Evolutionary conservation across 2,113 vertebrate genomes (phyloP).

Genomic region (Cyprinodon variegatus): DNA sequence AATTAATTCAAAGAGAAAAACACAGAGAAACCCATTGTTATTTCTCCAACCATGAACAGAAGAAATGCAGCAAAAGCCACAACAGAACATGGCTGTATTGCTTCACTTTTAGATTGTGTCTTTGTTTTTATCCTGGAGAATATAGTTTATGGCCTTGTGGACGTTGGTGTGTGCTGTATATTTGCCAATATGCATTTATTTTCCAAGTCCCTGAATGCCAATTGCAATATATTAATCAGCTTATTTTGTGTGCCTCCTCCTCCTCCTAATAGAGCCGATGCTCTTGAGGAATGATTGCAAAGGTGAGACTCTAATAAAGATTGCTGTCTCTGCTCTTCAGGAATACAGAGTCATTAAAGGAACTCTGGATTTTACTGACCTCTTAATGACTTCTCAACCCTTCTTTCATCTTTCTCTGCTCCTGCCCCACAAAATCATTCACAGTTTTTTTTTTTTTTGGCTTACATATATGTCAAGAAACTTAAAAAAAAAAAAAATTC

Average conservation of each 20-base stretch:
- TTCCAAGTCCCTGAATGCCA: conserved; percentile 39
- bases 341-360: conserved; percentile 40
- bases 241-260: conserved; percentile 35
- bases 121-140: conserved; percentile 47
- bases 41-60: conserved; percentile 44
- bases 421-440: background rate
- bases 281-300: conserved; percentile 67
- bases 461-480: background rate
- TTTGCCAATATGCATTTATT: background rate
- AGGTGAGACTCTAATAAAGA: conserved; percentile 61
- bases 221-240: conserved; percentile 70
- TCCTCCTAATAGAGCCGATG: conserved; percentile 59
- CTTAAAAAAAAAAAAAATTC: background rate
- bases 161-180: background rate
- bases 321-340: conserved; percentile 38
- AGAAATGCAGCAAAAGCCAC: conserved; percentile 12
- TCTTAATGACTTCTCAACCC: conserved; percentile 38
- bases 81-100: conserved; percentile 11
- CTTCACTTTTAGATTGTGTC: conserved; percentile 15
- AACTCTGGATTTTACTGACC: conserved; percentile 49
- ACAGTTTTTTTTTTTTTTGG: background rate
- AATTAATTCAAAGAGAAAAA: conserved; percentile 65
- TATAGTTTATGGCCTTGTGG: conserved; percentile 4
- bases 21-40: conserved; percentile 44
- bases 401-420: background rate